These are phyloP conservation scores for Nycteola revayana DNA, from an alignment of 2,888 invertebrate species.

Conservation along the genomic window DNA sequence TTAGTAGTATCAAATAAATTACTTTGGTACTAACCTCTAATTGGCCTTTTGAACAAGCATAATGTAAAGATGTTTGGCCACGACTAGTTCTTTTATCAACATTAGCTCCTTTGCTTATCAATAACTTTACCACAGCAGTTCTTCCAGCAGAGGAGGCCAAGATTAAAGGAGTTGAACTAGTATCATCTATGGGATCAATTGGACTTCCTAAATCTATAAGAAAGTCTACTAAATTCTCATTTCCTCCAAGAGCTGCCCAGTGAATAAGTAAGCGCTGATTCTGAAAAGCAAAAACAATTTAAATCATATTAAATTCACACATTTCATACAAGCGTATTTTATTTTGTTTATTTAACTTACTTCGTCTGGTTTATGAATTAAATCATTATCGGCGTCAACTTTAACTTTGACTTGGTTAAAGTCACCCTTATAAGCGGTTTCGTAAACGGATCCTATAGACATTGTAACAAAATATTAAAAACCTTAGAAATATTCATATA, in stretches of 20 bases:
- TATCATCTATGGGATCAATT: conserved; percentile 88
- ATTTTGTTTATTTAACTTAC: conserved; percentile 38
- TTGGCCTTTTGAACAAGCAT: conserved; percentile 93
- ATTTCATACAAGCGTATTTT: too few relatives aligned
- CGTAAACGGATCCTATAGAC: conserved; percentile 79
- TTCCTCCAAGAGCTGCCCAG: conserved; percentile 91
- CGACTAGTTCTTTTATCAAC: conserved; percentile 87
- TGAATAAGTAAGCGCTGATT: conserved; percentile 88
- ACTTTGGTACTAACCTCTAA: conserved; percentile 83
- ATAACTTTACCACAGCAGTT: conserved; percentile 83
- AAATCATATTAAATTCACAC: too few relatives aligned
- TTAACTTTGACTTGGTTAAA: conserved; percentile 84
- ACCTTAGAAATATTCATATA: too few relatives aligned
- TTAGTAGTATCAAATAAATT: conserved; percentile 9
- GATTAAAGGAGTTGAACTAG: conserved; percentile 89
- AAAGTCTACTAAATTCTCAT: conserved; percentile 86
- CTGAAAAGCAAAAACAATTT: conserved; percentile 75
- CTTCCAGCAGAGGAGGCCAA: conserved; percentile 91
- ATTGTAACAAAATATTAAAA: conserved; percentile 33
- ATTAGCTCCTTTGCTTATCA: conserved; percentile 86
- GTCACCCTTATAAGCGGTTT: conserved; percentile 88
- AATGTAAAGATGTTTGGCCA: conserved; percentile 91
- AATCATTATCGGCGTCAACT: conserved; percentile 75
- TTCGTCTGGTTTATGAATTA: conserved; percentile 52
- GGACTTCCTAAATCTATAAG: conserved; percentile 85